A percentile compares a stretch with the other conserved stretches of the same genome.
These are phyloP conservation scores for Columbina picui DNA, from an alignment of 2,113 vertebrate species.

Conservation along the genomic window DNA sequence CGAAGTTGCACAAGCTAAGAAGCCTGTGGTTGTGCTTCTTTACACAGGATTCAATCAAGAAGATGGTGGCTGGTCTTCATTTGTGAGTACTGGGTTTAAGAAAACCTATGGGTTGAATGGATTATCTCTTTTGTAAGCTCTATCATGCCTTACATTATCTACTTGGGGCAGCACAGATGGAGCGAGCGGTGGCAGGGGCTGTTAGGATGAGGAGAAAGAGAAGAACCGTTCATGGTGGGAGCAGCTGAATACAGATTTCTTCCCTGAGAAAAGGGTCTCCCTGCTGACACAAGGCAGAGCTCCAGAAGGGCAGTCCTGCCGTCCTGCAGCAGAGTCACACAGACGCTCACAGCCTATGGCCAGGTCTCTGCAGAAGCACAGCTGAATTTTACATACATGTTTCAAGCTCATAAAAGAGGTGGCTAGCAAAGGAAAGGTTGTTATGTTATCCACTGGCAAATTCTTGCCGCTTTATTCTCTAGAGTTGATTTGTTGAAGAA, in stretches of 20 bases:
- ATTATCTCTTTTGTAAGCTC: background rate
- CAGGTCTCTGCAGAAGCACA: background rate
- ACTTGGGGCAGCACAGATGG: background rate
- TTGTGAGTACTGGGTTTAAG: constrained; percentile 78
- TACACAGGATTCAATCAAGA: constrained; percentile 58
- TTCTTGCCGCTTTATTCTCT: background rate
- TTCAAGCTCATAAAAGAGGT: background rate
- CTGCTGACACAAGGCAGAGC: background rate
- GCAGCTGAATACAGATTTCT: background rate
- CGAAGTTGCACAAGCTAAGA: background rate
- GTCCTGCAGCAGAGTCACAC: background rate
- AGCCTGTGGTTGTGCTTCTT: background rate
- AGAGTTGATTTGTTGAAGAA: background rate
- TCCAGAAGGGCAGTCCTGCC: background rate
- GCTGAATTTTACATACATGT: background rate
- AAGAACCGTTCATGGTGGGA: background rate
- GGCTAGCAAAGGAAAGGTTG: background rate
- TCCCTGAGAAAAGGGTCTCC: background rate
- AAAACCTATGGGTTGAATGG: background rate
- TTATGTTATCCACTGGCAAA: background rate
- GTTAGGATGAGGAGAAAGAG: background rate
- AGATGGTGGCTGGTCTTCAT: constrained; percentile 83
- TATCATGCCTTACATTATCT: background rate
- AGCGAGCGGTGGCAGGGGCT: background rate
- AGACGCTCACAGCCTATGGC: background rate